Evolutionary conservation across 2,113 vertebrate genomes (phyloP).

Genomic region (Brachypodius melanocephalos): DNA sequence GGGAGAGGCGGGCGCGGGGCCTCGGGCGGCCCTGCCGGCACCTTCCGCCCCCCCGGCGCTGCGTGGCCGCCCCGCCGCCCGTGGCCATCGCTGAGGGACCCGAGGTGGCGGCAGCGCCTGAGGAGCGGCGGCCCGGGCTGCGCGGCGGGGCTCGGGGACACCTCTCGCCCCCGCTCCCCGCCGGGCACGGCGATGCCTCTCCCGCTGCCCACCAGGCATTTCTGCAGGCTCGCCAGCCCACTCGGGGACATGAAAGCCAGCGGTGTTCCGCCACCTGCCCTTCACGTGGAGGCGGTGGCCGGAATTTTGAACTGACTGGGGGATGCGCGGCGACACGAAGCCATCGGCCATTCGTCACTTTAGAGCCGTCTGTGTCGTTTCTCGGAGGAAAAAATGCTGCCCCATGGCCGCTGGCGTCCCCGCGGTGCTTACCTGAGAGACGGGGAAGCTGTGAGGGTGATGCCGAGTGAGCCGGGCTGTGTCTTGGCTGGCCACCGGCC

Average conservation of each 20-base stretch:
- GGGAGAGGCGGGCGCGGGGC: neutral
- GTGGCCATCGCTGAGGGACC: neutral
- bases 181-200: neutral
- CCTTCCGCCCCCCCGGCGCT: neutral
- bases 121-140: neutral
- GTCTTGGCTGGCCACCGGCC: rapidly evolving
- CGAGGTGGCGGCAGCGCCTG: neutral
- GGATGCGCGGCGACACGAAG: rapidly evolving
- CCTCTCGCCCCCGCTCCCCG: neutral
- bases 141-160: neutral
- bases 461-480: rapidly evolving
- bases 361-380: too few species aligned
- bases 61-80: constrained; percentile 1
- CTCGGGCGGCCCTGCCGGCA: neutral
- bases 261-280: neutral
- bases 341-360: rapidly evolving
- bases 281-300: neutral
- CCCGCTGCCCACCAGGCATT: neutral
- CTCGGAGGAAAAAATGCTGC: rapidly evolving
- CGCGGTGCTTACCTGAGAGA: rapidly evolving
- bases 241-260: neutral
- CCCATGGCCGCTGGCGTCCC: rapidly evolving
- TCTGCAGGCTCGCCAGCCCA: neutral
- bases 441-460: neutral
- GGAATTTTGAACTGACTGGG: neutral